phyloP scores from a whole-genome alignment of 2,888 invertebrate species.

The Crioceris asparagi region DNA sequence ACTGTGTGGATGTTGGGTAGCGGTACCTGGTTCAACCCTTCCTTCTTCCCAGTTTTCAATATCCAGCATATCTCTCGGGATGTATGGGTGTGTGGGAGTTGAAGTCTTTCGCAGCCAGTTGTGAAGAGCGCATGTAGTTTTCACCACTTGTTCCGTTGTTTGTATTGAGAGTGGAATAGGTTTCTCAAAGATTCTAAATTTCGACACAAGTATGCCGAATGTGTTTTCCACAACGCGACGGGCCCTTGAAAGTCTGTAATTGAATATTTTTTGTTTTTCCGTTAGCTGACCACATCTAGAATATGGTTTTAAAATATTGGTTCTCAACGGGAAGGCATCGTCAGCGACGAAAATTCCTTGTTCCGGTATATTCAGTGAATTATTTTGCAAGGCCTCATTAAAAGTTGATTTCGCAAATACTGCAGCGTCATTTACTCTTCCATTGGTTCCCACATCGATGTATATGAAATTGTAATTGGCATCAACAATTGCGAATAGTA shows the following conservation, averaged over 20 bases:
- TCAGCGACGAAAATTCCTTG: conserved; percentile 7
- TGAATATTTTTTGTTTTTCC: conserved; percentile 14
- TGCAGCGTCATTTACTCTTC: conserved; percentile 5
- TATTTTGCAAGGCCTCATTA: conserved; percentile 9
- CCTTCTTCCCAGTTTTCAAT: no score
- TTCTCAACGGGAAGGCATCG: conserved; percentile 20
- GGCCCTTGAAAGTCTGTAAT: conserved; percentile 17
- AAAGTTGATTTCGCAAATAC: conserved; percentile 8
- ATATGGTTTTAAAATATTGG: conserved; percentile 6
- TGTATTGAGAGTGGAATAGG: conserved; percentile 6
- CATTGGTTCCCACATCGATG: conserved; percentile 8
- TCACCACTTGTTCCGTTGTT: conserved; percentile 8
- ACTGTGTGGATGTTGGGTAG: no score
- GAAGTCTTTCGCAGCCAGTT: conserved; percentile 2
- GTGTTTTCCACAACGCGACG: conserved; percentile 20
- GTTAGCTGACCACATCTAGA: not conserved
- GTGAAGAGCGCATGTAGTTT: conserved; percentile 3
- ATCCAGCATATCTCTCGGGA: no score
- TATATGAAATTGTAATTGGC: conserved; percentile 5
- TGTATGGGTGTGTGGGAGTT: no score
- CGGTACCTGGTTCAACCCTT: no score
- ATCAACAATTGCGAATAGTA: conserved; percentile 8
- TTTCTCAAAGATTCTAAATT: conserved; percentile 19
- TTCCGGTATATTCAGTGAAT: conserved; percentile 4
- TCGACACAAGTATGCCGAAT: conserved; percentile 17